A percentile compares a stretch with the other conserved stretches of the same genome.
Conservation (phyloP, 2,113 vertebrate species). For the Hassar affinis region DNA sequence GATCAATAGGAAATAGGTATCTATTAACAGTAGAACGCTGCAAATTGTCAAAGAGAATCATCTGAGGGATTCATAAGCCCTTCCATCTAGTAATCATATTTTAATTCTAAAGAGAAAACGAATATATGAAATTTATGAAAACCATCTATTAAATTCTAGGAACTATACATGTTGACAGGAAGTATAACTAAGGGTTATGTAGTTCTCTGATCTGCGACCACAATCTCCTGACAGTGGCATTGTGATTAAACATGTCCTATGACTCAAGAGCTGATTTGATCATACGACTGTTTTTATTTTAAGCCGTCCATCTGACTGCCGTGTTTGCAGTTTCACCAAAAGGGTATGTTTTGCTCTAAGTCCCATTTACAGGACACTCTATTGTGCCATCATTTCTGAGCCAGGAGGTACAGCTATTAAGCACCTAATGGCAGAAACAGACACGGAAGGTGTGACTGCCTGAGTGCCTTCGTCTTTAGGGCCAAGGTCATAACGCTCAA, state of each 20-base stretch:
- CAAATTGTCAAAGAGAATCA: not conserved
- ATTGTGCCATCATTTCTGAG: slow-evolving; percentile 4
- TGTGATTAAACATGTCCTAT: not conserved
- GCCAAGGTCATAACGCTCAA: slow-evolving; percentile 68
- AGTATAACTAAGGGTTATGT: not conserved
- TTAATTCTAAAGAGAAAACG: not conserved
- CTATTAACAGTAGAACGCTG: not conserved
- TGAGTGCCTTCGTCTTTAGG: slow-evolving; percentile 77
- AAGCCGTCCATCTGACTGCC: not conserved
- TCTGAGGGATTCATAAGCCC: not conserved
- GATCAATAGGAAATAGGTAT: too few relatives aligned
- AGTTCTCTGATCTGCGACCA: not conserved
- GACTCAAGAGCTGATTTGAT: not conserved
- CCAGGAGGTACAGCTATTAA: slow-evolving; percentile 54
- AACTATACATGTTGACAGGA: not conserved
- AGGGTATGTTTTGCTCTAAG: not conserved
- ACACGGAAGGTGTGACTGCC: slow-evolving; percentile 75
- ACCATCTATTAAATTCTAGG: not conserved
- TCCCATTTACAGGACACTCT: not conserved
- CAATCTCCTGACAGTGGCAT: not conserved
- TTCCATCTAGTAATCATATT: not conserved
- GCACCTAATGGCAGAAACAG: slow-evolving; percentile 87
- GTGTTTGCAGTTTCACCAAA: not conserved
- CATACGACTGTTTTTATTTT: not conserved
- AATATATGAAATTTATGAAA: not conserved